These are phyloP conservation scores for Chloroclystis v-ata DNA, from an alignment of 2,888 invertebrate genomes.

Conservation along the genomic window DNA sequence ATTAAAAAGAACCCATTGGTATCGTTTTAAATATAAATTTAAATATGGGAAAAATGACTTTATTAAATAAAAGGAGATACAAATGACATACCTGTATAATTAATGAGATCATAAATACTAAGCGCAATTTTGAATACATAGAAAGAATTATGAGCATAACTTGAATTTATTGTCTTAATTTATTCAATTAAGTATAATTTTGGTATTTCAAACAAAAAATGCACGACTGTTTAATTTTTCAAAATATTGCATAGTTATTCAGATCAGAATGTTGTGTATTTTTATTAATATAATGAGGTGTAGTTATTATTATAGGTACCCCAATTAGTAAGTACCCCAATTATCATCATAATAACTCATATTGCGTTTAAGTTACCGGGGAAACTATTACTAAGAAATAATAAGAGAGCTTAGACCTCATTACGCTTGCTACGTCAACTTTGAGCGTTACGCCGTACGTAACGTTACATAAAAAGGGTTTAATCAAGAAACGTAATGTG, in stretches of 20 bases:
- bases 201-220: slow-evolving; percentile 10
- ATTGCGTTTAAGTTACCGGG: no score
- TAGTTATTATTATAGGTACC: neutral
- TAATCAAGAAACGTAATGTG: slow-evolving; percentile 57
- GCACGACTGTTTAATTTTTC: slow-evolving; percentile 8
- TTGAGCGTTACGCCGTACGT: slow-evolving; percentile 30
- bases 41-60: slow-evolving; percentile 14
- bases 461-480: slow-evolving; percentile 49
- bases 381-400: no score
- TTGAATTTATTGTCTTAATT: slow-evolving; percentile 20
- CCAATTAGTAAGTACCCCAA: neutral
- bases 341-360: no score
- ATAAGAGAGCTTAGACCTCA: neutral
- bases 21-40: neutral
- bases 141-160: slow-evolving; percentile 27
- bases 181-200: slow-evolving; percentile 11
- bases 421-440: slow-evolving; percentile 3
- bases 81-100: slow-evolving; percentile 30
- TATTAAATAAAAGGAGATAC: slow-evolving; percentile 8
- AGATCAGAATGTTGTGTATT: neutral
- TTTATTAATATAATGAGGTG: neutral
- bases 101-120: slow-evolving; percentile 24
- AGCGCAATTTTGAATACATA: slow-evolving; percentile 23
- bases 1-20: neutral
- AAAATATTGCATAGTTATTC: neutral